Percentiles rank a stretch among this genome's conserved stretches.
phyloP scores from a whole-genome alignment of 2,797 vertebrate genomes.

The Sternarchorhynchus goeldii region DNA sequence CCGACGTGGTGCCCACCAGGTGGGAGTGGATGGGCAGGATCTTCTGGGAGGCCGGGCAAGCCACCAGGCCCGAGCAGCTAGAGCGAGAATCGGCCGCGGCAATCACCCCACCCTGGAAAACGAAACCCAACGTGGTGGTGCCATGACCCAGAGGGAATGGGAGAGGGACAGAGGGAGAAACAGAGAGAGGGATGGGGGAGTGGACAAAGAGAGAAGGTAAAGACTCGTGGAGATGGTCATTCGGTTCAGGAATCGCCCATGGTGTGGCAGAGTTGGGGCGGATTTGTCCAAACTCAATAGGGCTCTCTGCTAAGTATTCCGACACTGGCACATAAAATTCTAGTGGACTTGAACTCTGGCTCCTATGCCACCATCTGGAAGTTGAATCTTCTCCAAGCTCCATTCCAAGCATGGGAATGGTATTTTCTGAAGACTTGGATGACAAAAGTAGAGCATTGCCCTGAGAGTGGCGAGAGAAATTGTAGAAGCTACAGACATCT shows the following conservation, averaged over 20 bases:
- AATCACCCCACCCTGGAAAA: slow-evolving; percentile 80
- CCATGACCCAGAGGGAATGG: slow-evolving; percentile 81
- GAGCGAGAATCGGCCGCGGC: slow-evolving; percentile 87
- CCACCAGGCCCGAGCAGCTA: slow-evolving; percentile 80
- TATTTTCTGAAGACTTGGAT: slow-evolving; percentile 5
- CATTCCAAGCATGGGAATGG: slow-evolving; percentile 41
- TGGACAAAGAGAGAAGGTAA: slow-evolving; percentile 42
- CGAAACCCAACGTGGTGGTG: slow-evolving; percentile 88
- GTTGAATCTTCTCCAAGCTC: slow-evolving; percentile 33
- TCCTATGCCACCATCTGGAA: slow-evolving; percentile 24
- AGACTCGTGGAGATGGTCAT: slow-evolving; percentile 23
- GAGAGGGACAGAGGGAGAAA: slow-evolving; percentile 62
- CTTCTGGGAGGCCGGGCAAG: slow-evolving; percentile 80
- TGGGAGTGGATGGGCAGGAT: slow-evolving; percentile 84
- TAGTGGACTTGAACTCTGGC: slow-evolving; percentile 53
- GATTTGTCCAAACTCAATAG: slow-evolving; percentile 72
- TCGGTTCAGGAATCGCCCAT: slow-evolving; percentile 16
- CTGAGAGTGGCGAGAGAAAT: slow-evolving; percentile 49
- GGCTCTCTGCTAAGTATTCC: slow-evolving; percentile 70
- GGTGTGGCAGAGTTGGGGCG: slow-evolving; percentile 37
- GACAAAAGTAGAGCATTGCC: slow-evolving; percentile 44
- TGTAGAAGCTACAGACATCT: slow-evolving; percentile 69
- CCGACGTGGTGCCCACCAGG: slow-evolving; percentile 83
- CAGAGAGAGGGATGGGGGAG: slow-evolving; percentile 31
- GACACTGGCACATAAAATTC: slow-evolving; percentile 69